These are phyloP conservation scores for Acromyrmex echinatior DNA, from an alignment of 1,140 invertebrate genomes.

Conservation along the genomic window DNA sequence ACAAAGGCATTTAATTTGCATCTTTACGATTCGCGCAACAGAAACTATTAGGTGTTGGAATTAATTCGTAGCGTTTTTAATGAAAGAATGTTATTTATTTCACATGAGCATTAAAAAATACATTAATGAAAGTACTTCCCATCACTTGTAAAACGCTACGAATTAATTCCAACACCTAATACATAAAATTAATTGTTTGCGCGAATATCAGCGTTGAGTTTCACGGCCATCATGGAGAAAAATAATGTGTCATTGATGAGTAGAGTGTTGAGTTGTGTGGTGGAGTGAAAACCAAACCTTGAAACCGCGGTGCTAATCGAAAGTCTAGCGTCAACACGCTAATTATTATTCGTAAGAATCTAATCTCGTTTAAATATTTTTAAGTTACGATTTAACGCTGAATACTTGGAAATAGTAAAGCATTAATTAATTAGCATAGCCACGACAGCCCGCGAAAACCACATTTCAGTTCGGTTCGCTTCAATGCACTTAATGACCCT, in stretches of 20 bases:
- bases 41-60: no score
- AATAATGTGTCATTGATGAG: constrained; percentile 10
- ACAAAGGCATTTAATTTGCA: background rate
- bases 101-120: no score
- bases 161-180: no score
- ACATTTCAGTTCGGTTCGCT: constrained; percentile 2
- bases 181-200: constrained; percentile 8
- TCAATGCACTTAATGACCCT: background rate
- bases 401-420: constrained; percentile 22
- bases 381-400: constrained; percentile 30
- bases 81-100: no score
- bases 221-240: background rate
- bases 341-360: constrained; percentile 59
- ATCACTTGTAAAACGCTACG: no score
- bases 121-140: no score
- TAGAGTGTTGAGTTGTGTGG: background rate
- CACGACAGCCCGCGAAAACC: background rate
- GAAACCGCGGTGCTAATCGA: constrained; percentile 63
- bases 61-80: no score
- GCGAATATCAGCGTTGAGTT: background rate
- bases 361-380: constrained; percentile 54
- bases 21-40: constrained; percentile 5
- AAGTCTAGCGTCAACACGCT: constrained; percentile 62
- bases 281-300: constrained; percentile 62
- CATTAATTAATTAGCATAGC: constrained; percentile 63